These are phyloP conservation scores for Drosophila atroscutellata DNA, from an alignment of 2,888 invertebrate genomes.

Conservation along the genomic window DNA sequence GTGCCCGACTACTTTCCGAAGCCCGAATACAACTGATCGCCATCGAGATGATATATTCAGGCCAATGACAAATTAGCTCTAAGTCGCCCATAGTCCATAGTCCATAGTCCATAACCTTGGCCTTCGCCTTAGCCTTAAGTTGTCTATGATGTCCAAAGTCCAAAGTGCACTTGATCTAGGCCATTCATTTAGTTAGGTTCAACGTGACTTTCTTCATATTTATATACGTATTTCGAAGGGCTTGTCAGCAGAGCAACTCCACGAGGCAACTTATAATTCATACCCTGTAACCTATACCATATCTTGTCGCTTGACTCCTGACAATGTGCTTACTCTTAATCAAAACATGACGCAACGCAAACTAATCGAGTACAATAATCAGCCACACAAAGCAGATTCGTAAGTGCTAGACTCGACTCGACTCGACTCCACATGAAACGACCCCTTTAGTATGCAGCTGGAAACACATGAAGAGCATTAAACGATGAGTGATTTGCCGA, in stretches of 20 bases:
- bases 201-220: neutral
- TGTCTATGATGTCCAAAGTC: slow-evolving; percentile 56
- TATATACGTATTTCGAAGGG: neutral
- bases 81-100: slow-evolving; percentile 27
- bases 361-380: neutral
- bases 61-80: slow-evolving; percentile 35
- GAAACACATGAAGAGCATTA: neutral
- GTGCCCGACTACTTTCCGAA: slow-evolving; percentile 87
- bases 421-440: neutral
- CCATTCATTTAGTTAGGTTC: slow-evolving; percentile 24
- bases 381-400: neutral
- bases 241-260: neutral
- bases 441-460: neutral
- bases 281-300: neutral
- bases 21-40: slow-evolving; percentile 73
- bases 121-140: slow-evolving; percentile 28
- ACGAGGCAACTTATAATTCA: neutral
- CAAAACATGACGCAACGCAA: neutral
- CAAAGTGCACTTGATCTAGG: slow-evolving; percentile 64
- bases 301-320: neutral
- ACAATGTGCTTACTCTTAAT: neutral
- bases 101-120: slow-evolving; percentile 26
- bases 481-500: neutral
- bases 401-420: neutral
- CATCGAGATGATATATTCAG: neutral